Base-by-base conservation (phyloP, 2,797 vertebrate species). In the Helostoma temminkii region DNA sequence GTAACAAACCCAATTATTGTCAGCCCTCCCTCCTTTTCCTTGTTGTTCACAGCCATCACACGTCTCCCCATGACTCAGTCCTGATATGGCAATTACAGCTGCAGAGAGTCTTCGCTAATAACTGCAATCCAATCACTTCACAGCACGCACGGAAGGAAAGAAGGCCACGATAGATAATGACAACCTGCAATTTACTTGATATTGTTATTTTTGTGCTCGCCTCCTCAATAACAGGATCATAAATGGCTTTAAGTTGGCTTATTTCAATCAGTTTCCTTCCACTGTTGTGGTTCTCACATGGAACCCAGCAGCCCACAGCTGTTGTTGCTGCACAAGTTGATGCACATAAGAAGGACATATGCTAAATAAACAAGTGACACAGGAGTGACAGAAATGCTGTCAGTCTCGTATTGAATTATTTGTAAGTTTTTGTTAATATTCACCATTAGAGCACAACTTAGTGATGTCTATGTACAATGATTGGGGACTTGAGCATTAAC, bases 1-100 rank as follows among this genome's bases (percentile, higher is more conserved):
- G 80, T 89, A 90, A 92, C 88, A 89, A 92, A 92, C 78, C 76
- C 79, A 87, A 89, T 91, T 92, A 91, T 88, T 88, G 88, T 89
- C 86, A 85, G 66, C 68, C 80, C 88, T 82, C 81, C 82, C 81
- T 76, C 52, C 58, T 59, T 73, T 65, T 82, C 82, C 71, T 77
- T 55, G 43, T 76, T 71, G 79, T 73, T 89, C 82, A 63, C 86
- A 83, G 81, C 80, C 76, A 82, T 85, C 87, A 80, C 76, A 76
- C 76, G 78, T 80, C 84, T 82, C 86, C 71, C 81, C 84, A 82
- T 85, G 85, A 92, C 80, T 91, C 81, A 88, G 54, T 76, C 84
- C 81, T 83, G 86, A 90, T 91, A 88, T 73, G 80, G 85, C 87
- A 92, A 92, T 93, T 92, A 93, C 72, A 86, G 76, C 79, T 18